Evolutionary conservation across 2,797 vertebrate genomes (phyloP), one percentile per base, ranked within the genome.

Genomic region (Mormyrops boulengeri): DNA sequence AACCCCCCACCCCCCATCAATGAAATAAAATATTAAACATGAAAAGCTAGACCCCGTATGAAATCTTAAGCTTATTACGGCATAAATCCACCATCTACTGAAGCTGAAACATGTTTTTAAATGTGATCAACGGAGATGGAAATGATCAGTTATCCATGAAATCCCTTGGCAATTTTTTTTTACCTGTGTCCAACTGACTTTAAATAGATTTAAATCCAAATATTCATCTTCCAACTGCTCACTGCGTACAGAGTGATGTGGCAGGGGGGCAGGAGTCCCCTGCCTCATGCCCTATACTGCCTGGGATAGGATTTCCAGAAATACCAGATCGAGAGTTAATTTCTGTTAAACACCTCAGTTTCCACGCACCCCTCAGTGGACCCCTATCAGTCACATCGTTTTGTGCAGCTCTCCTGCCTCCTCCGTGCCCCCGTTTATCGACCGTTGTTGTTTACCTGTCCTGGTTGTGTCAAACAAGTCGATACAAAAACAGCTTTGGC

Each of bases 401-500:
- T 49, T 49, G 1, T 9, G 44, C 6, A 26, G 38, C 30, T 49
- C 19, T 26, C 41, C 30, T 62, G 17, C 38, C 22, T 44, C n/a
- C 7, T 30, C 19, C 19, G 1, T 5, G 4, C 12, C 11, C 11
- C 30, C 30, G 12, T 57, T 57, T 57, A 55, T 87, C 30, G 4
- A 57, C 30, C 44, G 4, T 62, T 62, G 2, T 30, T 12, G 19
- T 30, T 85, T 66, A 38, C 6, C 8, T 55, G 38, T 85, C 22
- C 53, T 50, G 11, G 9, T 14, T n/a, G 2, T 89, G 53, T 60
- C 55, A 89, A 85, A 44, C 89, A 91, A 93, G 91, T 92, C 88
- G 89, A 91, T 93, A 90, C 88, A 88, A 92, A 91, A 90, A 90
- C 85, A 89, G 91, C 89, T 85, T 90, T 90, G 84, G 87, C 38